Evolutionary conservation across 1,140 invertebrate species (phyloP), one percentile per base, ranked within the genome.

Genomic region (Scaptomyza graminum): DNA sequence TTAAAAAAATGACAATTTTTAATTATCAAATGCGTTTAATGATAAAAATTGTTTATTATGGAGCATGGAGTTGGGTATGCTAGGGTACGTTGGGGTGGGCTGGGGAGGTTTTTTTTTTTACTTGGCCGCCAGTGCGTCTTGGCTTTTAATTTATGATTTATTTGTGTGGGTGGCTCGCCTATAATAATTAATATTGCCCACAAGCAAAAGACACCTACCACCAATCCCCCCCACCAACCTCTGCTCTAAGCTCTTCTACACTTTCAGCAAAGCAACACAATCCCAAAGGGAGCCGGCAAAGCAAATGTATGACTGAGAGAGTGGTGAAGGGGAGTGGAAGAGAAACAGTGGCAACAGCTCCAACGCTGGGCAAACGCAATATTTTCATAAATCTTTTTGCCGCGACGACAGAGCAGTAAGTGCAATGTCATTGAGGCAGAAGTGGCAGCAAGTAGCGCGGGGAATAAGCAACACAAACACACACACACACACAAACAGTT

Each of bases 1-100:
- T 83, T 34, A 34, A 83, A 90, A 90, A 90, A 90, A 90, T 90
- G 82, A 90, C 84, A 85, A 85, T 89, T 90, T 90, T 90, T 90
- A 90, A 90, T 90, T 90, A 90, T 90, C 88, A 90, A 90, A 90
- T 90, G 89, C 89, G 89, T 90, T 85, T 90, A 90, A 90, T 90
- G 88, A 90, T 90, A 90, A 85, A 88, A 85, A 85, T 85, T 87
- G 71, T 83, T 47, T 75, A 60, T 65, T 74, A 61, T 47, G 51
- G 51, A 67, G 56, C 13, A 46, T 49, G 67, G 43, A 18, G 44
- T 44, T 34, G 49, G 41, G 51, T 43, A 13, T 12, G 43, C 15
- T 13, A 31, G 16, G 13, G 28, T 13, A 18, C 13, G 41, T 11
- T 28, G 61, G 49, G 50, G 15, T 12, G 8, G 6, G 8, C 6